Evolutionary conservation across 2,797 vertebrate genomes (phyloP).

Genomic region (Otolemur crassicaudatus): DNA sequence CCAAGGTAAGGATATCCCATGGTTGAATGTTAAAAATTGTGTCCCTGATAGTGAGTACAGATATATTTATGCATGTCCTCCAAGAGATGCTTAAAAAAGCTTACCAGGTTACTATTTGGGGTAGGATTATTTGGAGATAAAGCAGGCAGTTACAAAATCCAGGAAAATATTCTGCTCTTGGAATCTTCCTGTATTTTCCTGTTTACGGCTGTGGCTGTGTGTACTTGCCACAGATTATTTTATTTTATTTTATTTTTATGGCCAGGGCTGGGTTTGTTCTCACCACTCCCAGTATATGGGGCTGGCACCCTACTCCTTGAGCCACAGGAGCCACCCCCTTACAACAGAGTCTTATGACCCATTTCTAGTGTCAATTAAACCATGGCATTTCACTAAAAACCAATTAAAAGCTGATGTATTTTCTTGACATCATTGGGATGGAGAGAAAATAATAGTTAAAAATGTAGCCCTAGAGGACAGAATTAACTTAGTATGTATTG

Average conservation of each 20-base stretch:
- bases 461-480: background rate
- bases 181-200: background rate
- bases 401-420: background rate
- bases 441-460: background rate
- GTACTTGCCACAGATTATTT: background rate
- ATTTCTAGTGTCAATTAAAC: slow-evolving; percentile 23
- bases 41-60: background rate
- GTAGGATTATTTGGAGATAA: rapidly evolving
- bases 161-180: background rate
- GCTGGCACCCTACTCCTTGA: too few relatives aligned
- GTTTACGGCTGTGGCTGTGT: background rate
- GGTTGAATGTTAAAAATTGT: too few relatives aligned
- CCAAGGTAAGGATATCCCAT: background rate
- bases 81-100: background rate
- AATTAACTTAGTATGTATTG: background rate
- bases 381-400: slow-evolving; percentile 44
- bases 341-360: background rate
- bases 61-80: background rate
- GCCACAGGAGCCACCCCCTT: too few relatives aligned
- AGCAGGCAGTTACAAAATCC: background rate
- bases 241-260: too few relatives aligned
- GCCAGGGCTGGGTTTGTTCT: too few relatives aligned
- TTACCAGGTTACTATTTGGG: background rate
- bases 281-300: too few relatives aligned
- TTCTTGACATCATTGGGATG: background rate